phyloP scores from a whole-genome alignment of 2,797 vertebrate species.

The Artibeus jamaicensis region DNA sequence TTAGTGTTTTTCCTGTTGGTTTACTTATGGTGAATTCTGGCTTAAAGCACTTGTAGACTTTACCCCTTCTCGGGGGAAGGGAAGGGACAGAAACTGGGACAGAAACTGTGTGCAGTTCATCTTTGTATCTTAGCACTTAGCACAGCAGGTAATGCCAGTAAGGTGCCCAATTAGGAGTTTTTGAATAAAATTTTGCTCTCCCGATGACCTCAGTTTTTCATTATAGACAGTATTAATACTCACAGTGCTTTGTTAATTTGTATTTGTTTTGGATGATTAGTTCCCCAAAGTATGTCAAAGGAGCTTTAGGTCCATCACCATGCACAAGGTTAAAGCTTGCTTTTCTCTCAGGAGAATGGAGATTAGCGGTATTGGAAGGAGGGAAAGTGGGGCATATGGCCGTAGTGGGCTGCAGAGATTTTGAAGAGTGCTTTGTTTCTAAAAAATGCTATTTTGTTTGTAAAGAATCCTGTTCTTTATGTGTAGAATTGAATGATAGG shows the following conservation, averaged over 20 bases:
- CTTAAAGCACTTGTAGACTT: neutral
- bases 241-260: neutral
- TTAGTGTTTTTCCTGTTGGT: neutral
- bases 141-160: neutral
- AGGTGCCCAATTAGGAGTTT: neutral
- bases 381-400: neutral
- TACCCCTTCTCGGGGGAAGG: neutral
- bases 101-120: neutral
- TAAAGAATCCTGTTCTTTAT: neutral
- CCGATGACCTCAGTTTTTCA: neutral
- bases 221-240: neutral
- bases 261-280: slow-evolving; percentile 1
- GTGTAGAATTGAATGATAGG: neutral
- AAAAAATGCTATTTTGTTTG: neutral
- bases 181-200: neutral
- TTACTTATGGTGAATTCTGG: neutral
- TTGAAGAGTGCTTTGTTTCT: neutral
- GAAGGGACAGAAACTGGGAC: neutral
- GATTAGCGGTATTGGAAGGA: neutral
- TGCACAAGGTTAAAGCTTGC: neutral
- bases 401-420: neutral
- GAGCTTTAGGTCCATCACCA: neutral
- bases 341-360: neutral
- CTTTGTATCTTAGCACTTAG: neutral
- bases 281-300: neutral